Base-by-base conservation (phyloP, 2,888 invertebrate genomes). In the Galeopsomyia nigrocyanea region DNA sequence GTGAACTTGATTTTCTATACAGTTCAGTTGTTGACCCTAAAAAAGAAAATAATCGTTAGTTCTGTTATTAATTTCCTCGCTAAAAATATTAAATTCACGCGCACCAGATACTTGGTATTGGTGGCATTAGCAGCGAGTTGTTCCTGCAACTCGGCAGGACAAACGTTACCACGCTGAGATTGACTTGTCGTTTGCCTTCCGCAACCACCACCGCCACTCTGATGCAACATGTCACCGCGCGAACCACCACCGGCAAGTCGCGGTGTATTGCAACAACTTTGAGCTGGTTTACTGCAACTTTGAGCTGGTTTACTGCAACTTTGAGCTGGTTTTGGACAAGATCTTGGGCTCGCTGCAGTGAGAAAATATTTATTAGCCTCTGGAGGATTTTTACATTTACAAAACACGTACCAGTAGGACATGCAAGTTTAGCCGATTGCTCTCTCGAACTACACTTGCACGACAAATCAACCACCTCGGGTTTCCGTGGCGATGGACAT, bases 1-100 rank as follows among this genome's bases (percentile, higher is more conserved):
- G 10, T 87, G 87, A 0, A 92, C 90, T 80, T 92, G 91, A 3
- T 84, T 80, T 80, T 92, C 92, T 83, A 92, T 89, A 5, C 87
- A 88, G 16, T 86, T 86, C 13, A 92, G 80, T 80, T 91, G 91
- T 69, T 89, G 89, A 79, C 90, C 91, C 92, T 92, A 5, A 39
- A 31, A 31, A 9, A 68, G 13, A 55, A 63, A 73, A 50, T 57
- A 39, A 39, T 39, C 39, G 39, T 51, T 9, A 21, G 16, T 49
- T 16, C 16, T 22, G 3, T 49, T 17, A 16, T 22, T 22, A 7
- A 31, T 50, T 16, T 22, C 5, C 10, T 6, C 10, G 3, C 21
- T 55, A 6, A 49, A 22, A 16, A 61, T 19, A 5, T 5, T 26
- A 26, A 26, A 26, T 26, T 63, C 51, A 61, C 21, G 66, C 56